Evolutionary conservation across 2,797 vertebrate species (phyloP).

Genomic region (Semotilus atromaculatus): DNA sequence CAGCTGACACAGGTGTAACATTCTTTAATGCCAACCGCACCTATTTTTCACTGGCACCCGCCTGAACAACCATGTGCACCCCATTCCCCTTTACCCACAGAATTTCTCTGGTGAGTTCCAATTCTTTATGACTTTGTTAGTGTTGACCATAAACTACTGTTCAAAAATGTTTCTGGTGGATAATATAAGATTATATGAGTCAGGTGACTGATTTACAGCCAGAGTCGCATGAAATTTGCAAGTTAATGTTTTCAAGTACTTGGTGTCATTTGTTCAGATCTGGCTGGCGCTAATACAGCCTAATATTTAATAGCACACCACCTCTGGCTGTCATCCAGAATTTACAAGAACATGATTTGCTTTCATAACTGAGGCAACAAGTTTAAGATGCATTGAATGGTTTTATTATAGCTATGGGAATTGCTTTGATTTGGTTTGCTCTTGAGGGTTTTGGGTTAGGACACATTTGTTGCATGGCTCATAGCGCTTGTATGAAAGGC

Average conservation of each 20-base stretch:
- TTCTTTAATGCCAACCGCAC: too few relatives aligned
- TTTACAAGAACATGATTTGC: background rate
- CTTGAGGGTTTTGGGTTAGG: background rate
- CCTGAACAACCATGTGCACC: background rate
- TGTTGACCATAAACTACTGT: background rate
- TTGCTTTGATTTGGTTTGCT: background rate
- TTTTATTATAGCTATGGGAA: background rate
- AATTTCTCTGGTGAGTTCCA: background rate
- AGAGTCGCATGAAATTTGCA: background rate
- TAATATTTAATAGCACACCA: slow-evolving; percentile 4
- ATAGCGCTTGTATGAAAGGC: background rate
- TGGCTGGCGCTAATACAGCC: too few relatives aligned
- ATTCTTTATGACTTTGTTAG: background rate
- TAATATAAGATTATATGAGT: background rate
- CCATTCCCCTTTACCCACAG: background rate
- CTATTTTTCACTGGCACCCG: too few relatives aligned
- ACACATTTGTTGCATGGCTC: background rate
- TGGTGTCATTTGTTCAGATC: too few relatives aligned
- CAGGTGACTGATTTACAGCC: too few relatives aligned
- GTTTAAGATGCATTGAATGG: background rate
- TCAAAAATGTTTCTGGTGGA: background rate
- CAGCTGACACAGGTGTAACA: too few relatives aligned
- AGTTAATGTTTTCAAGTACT: too few relatives aligned
- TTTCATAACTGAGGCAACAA: background rate
- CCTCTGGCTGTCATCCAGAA: slow-evolving; percentile 4